These are phyloP conservation scores for Coelopa pilipes DNA, from an alignment of 2,888 invertebrate species.

Conservation along the genomic window DNA sequence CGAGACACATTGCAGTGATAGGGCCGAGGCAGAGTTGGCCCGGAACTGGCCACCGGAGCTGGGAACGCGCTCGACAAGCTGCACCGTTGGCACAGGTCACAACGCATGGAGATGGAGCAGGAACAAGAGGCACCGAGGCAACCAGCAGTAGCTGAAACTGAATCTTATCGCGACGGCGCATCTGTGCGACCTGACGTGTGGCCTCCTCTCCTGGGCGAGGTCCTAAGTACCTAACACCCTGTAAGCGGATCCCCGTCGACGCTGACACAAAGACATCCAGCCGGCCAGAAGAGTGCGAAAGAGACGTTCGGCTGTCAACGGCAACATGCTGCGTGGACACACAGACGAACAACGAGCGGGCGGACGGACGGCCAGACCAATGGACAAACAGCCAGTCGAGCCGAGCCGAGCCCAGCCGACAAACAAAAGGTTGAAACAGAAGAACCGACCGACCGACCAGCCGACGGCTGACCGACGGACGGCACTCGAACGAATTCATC, in stretches of 20 bases:
- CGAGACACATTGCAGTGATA: conserved; percentile 37
- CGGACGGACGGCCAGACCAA: conserved; percentile 11
- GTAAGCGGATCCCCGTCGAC: conserved; percentile 48
- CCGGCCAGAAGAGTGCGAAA: conserved; percentile 37
- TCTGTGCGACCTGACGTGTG: conserved; percentile 49
- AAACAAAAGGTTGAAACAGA: background rate
- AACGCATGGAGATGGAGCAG: no score
- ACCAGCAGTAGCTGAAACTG: no score
- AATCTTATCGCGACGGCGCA: conserved; percentile 37
- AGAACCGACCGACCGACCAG: background rate
- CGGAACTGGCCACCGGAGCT: background rate
- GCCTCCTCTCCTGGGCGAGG: conserved; percentile 51
- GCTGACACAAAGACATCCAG: no score
- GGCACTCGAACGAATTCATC: no score
- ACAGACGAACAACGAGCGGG: conserved; percentile 31
- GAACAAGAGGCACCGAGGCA: conserved; percentile 10
- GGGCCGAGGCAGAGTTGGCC: conserved; percentile 22
- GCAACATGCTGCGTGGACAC: conserved; percentile 44
- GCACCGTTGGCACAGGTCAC: background rate
- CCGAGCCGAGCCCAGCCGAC: background rate
- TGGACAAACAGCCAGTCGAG: no score
- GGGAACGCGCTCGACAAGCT: background rate
- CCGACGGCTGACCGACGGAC: background rate
- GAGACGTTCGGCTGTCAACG: conserved; percentile 48
- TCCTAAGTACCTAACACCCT: conserved; percentile 62